These are phyloP conservation scores for Platycheirus albimanus DNA, from an alignment of 2,888 invertebrate genomes.

Conservation along the genomic window DNA sequence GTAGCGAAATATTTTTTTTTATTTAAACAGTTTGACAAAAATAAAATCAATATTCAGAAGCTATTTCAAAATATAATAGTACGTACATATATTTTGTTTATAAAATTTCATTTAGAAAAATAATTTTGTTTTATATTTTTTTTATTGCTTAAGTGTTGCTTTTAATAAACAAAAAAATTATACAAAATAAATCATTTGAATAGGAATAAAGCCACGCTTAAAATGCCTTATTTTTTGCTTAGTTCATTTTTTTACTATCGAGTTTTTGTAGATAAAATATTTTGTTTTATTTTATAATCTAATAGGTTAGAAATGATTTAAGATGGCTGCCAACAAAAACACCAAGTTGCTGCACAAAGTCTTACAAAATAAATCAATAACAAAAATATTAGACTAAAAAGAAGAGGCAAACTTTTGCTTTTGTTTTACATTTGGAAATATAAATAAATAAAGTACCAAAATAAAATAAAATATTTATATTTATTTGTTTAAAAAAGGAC, in stretches of 20 bases:
- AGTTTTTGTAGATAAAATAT: constrained; percentile 10
- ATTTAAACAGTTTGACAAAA: constrained; percentile 54
- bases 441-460: constrained; percentile 43
- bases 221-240: constrained; percentile 73
- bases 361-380: constrained; percentile 49
- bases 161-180: constrained; percentile 18
- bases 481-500: constrained; percentile 43
- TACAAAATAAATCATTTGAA: constrained; percentile 23
- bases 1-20: constrained; percentile 37
- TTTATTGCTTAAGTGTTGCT: constrained; percentile 40
- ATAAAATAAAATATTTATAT: constrained; percentile 27
- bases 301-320: constrained; percentile 45
- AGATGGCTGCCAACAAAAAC: constrained; percentile 70
- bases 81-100: constrained; percentile 6
- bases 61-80: constrained; percentile 47
- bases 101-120: constrained; percentile 61
- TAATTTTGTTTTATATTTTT: constrained; percentile 33
- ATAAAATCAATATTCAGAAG: constrained; percentile 55
- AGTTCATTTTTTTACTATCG: constrained; percentile 50
- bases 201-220: constrained; percentile 64
- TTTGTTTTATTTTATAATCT: constrained; percentile 26
- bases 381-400: constrained; percentile 8
- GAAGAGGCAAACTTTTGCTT: constrained; percentile 23
- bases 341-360: constrained; percentile 59
- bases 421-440: constrained; percentile 40